Conservation (phyloP, 2,888 invertebrate genomes). For the Calameuta pallipes region DNA sequence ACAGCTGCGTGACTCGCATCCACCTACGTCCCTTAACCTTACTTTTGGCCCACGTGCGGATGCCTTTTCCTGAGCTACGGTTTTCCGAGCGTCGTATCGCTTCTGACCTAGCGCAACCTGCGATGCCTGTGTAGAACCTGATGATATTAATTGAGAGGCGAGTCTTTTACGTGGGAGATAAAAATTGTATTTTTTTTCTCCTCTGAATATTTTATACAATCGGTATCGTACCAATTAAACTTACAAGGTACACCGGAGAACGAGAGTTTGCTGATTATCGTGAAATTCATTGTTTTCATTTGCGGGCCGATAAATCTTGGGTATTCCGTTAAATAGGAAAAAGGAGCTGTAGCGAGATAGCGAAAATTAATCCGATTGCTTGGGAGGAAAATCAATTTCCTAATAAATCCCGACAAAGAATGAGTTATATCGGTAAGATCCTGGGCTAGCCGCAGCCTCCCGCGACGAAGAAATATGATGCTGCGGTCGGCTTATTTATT, state of each 20-base stretch:
- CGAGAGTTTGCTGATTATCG: not conserved
- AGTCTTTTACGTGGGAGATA: not conserved
- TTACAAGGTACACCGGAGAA: not conserved
- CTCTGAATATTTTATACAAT: not conserved
- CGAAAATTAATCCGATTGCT: constrained; percentile 52
- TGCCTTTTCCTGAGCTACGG: not conserved
- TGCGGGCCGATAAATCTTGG: not conserved
- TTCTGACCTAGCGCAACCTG: not conserved
- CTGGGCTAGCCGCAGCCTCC: constrained; percentile 21
- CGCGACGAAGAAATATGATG: constrained; percentile 53
- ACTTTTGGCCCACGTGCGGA: not conserved
- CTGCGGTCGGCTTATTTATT: constrained; percentile 50
- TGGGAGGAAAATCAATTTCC: constrained; percentile 45
- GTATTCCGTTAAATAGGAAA: constrained; percentile 1
- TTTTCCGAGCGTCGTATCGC: not conserved
- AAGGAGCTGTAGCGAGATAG: constrained; percentile 22
- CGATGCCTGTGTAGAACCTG: not conserved
- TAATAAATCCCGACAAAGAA: constrained; percentile 45
- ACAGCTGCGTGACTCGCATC: not conserved
- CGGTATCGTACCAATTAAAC: not conserved
- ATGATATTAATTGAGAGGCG: not conserved
- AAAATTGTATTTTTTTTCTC: not conserved
- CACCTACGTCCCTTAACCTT: not conserved
- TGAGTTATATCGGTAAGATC: constrained; percentile 35
- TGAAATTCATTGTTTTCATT: not conserved